These are phyloP conservation scores for Collichthys lucidus DNA, from an alignment of 2,113 vertebrate genomes.

Conservation along the genomic window DNA sequence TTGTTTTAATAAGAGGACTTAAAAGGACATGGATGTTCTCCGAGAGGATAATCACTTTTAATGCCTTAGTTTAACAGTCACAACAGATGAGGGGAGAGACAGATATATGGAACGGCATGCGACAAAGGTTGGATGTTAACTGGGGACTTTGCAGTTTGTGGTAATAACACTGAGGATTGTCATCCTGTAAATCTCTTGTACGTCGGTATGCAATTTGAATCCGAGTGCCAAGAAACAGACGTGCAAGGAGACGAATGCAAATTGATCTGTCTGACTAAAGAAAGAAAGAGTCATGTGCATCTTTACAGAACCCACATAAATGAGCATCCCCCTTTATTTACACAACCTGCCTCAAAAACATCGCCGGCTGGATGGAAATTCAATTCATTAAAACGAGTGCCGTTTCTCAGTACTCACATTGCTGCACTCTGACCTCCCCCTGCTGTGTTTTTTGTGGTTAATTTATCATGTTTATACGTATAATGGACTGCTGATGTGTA, in stretches of 20 bases:
- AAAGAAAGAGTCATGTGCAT: background rate
- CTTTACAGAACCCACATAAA: background rate
- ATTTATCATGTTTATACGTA: conserved; percentile 1
- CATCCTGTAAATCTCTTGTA: background rate
- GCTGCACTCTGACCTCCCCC: background rate
- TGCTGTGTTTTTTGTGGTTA: conserved; percentile 2
- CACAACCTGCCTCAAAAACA: conserved; percentile 6
- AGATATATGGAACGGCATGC: background rate
- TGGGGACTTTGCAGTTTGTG: background rate
- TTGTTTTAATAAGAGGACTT: background rate
- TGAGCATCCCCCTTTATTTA: background rate
- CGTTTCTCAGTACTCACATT: background rate
- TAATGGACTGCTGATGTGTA: conserved; percentile 5
- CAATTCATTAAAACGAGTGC: conserved; percentile 28
- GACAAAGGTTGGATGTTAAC: background rate
- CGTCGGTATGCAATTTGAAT: background rate
- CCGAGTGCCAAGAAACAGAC: background rate
- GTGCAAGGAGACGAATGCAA: background rate
- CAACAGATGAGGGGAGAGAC: background rate
- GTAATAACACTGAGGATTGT: background rate
- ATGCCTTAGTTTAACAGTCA: too few relatives aligned
- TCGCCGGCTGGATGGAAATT: conserved; percentile 23
- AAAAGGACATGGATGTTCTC: background rate
- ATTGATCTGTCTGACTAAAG: background rate
- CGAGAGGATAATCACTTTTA: background rate